phyloP scores from a whole-genome alignment of 1,140 invertebrate genomes.

The Pseudachorutes palmiensis region DNA sequence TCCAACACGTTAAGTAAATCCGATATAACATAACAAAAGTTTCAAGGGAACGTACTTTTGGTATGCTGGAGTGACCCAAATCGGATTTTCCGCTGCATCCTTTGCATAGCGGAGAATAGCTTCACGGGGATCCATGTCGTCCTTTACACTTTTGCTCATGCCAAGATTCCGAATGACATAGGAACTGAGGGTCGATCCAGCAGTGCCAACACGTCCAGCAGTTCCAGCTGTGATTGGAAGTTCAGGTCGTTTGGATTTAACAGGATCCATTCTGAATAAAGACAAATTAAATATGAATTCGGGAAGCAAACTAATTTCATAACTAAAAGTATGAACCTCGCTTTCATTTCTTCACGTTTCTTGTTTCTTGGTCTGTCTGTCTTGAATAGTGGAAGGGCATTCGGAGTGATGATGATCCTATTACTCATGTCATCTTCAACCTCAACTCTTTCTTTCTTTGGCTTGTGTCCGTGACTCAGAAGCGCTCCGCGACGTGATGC shows the following conservation, averaged over 20 bases:
- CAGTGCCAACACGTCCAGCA: slow-evolving; percentile 86
- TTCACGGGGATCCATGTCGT: slow-evolving; percentile 92
- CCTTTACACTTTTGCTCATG: slow-evolving; percentile 82
- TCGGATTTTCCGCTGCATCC: slow-evolving; percentile 92
- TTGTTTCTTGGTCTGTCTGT: slow-evolving; percentile 69
- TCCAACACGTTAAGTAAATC: background rate
- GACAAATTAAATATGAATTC: background rate
- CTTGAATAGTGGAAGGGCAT: slow-evolving; percentile 89
- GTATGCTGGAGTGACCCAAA: slow-evolving; percentile 86
- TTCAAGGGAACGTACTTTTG: background rate
- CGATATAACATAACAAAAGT: background rate
- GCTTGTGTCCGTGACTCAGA: slow-evolving; percentile 30
- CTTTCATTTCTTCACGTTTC: slow-evolving; percentile 40
- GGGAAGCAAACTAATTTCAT: background rate
- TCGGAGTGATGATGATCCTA: slow-evolving; percentile 94
- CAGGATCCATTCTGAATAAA: slow-evolving; percentile 62
- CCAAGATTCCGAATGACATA: slow-evolving; percentile 95
- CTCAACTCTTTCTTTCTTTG: slow-evolving; percentile 25
- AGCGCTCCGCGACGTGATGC: slow-evolving; percentile 74
- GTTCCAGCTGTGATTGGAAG: slow-evolving; percentile 84
- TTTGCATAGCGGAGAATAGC: slow-evolving; percentile 96
- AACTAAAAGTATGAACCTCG: slow-evolving; percentile 22
- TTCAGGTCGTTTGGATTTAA: slow-evolving; percentile 88
- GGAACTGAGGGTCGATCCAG: slow-evolving; percentile 91
- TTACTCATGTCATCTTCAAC: slow-evolving; percentile 69